phyloP scores from a whole-genome alignment of 2,888 invertebrate species.

The Fissipunctia ypsillon region DNA sequence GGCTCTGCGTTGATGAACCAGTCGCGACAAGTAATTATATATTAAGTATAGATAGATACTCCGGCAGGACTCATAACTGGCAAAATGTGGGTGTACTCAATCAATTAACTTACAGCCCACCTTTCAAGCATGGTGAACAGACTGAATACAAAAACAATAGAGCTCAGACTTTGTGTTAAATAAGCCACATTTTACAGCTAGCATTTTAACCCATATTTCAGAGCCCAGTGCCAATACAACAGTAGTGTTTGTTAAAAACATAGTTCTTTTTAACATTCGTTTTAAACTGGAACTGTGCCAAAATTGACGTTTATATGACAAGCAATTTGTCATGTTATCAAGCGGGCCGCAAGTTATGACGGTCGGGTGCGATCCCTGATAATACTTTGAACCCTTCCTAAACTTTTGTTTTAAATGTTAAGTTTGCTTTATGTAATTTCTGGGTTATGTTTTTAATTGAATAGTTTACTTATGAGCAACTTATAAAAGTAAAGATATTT shows the following conservation, averaged over 20 bases:
- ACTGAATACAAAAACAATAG: neutral
- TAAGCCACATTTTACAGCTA: conserved; percentile 10
- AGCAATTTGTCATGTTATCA: conserved; percentile 61
- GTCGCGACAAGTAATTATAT: no score
- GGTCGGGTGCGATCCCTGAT: conserved; percentile 45
- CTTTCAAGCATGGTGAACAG: neutral
- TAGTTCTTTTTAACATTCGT: conserved; percentile 29
- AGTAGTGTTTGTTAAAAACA: conserved; percentile 42
- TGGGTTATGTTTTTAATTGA: no score
- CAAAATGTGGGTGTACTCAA: neutral
- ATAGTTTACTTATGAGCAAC: no score
- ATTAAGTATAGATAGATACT: no score
- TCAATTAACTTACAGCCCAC: no score
- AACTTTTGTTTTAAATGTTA: conserved; percentile 60
- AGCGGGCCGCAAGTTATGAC: conserved; percentile 43
- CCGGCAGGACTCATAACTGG: neutral
- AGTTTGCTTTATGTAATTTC: conserved; percentile 43
- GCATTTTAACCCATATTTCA: conserved; percentile 9
- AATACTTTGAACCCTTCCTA: conserved; percentile 42
- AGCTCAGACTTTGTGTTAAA: neutral
- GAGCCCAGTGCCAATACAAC: conserved; percentile 24
- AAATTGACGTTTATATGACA: conserved; percentile 33
- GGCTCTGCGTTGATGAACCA: no score
- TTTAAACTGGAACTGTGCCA: conserved; percentile 48
- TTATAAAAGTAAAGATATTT: no score